Base-by-base conservation (phyloP, 1,140 invertebrate species). In the Brachionus paranguensis region DNA sequence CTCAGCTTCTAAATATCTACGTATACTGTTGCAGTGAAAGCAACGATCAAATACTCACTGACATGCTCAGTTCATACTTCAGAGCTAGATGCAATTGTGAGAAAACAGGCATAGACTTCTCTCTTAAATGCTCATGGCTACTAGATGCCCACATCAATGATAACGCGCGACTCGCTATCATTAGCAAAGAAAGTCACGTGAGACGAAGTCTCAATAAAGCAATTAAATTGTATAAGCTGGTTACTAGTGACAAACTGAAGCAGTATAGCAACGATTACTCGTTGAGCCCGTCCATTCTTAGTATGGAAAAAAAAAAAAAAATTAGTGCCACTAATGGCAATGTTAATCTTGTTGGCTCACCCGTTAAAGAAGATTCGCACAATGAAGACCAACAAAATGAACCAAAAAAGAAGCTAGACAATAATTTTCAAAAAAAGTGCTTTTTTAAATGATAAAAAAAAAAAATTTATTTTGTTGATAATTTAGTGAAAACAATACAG, bases 1-100 rank as follows among this genome's bases (percentile, higher is more conserved):
- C 97, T 53, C 97, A 99, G 89, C 89, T 99, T 86, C 93, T 98
- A 85, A 96, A 95, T 86, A 96, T 99, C 95, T 99, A 98, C 88
- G 95, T 98, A 90, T 96, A 98, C 90, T 96, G 97, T 92, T 93
- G 93, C 86, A 98, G 91, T 70, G 47, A 68, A 68, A 47, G 4
- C 10, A 83, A 33, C 20, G 60, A 83, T 10, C 55, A 83, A 50
- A 29, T 43, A 50, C 27, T 83, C 10, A 41, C 60, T 37, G 50
- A 78, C 6, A 55, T 78, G 47, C 10, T 60, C 33, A 33, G 33
- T 60, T 29, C 47, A 4, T 83, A 83, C 37, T 68, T 68, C 65
- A 60, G 20, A 45, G 10, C 41, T 47, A 14, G 60, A 10, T 83
- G 64, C 27, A 68, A 14, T 24, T 47, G 96, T 87, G 98, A 96